Evolutionary conservation across 2,888 invertebrate species (phyloP).

Genomic region (Ormyrus nitidulus): DNA sequence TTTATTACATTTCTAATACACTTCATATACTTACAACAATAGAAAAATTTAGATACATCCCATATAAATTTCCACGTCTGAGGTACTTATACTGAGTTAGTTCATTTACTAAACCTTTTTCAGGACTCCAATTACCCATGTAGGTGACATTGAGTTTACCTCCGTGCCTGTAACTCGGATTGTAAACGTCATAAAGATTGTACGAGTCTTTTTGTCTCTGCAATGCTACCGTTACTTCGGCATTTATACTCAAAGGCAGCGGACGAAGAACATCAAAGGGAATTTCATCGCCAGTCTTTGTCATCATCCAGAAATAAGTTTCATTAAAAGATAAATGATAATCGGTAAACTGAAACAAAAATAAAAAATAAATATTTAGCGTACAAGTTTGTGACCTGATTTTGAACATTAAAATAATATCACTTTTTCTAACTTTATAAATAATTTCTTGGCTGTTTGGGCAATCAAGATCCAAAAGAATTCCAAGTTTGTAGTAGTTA

Average conservation of each 20-base stretch:
- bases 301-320: constrained; percentile 67
- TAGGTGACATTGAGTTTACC: constrained; percentile 63
- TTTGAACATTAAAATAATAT: neutral
- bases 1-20: no score
- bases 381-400: no score
- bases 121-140: constrained; percentile 63
- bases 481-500: constrained; percentile 66
- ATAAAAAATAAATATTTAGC: no score
- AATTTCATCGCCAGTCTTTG: constrained; percentile 19
- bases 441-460: constrained; percentile 60
- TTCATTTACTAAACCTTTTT: constrained; percentile 59
- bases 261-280: constrained; percentile 57
- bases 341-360: constrained; percentile 58
- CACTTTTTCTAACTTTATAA: constrained; percentile 57
- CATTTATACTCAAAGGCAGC: constrained; percentile 64
- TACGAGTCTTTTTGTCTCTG: constrained; percentile 50
- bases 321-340: constrained; percentile 64
- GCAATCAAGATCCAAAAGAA: constrained; percentile 65
- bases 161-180: constrained; percentile 67
- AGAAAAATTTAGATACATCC: constrained; percentile 65
- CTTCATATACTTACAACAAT: constrained; percentile 59
- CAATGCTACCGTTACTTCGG: constrained; percentile 64
- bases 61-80: constrained; percentile 65
- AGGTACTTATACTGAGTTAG: constrained; percentile 66
- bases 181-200: constrained; percentile 66